Evolutionary conservation across 2,797 vertebrate species (phyloP).

Genomic region (Phataginus tetradactyla): DNA sequence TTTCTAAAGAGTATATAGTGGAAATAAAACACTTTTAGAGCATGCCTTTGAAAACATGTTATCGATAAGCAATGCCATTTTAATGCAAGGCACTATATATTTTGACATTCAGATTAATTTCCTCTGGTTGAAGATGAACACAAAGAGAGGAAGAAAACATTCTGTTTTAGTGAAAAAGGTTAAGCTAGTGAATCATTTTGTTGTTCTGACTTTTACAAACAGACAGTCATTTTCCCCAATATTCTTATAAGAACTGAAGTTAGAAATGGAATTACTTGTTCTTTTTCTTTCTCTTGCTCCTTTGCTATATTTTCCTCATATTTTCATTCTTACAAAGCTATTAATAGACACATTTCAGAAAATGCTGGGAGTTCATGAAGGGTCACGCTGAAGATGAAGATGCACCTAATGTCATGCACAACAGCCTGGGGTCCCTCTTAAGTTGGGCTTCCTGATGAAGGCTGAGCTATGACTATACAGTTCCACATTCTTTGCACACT

Average conservation of each 20-base stretch:
- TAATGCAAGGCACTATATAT: constrained; percentile 9
- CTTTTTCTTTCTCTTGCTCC: neutral
- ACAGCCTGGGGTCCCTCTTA: neutral
- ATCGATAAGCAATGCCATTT: constrained; percentile 62
- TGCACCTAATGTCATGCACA: neutral
- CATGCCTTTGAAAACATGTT: constrained; percentile 7
- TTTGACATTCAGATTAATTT: constrained; percentile 67
- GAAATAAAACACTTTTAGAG: constrained; percentile 37
- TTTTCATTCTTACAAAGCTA: neutral
- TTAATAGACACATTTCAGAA: neutral
- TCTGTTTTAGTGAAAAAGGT: constrained; percentile 40
- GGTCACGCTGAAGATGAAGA: neutral
- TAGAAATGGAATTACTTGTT: constrained; percentile 29
- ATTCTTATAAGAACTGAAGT: constrained; percentile 43
- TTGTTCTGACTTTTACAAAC: constrained; percentile 65
- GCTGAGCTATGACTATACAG: neutral
- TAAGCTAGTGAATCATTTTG: constrained; percentile 57
- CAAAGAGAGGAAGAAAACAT: constrained; percentile 29
- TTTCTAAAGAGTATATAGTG: neutral
- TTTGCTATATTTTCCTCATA: neutral
- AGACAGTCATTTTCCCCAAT: constrained; percentile 3
- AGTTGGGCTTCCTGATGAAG: neutral
- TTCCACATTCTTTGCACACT: neutral
- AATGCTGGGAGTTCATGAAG: neutral
- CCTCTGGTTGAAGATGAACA: constrained; percentile 47